Percentiles rank a stretch among this genome's conserved stretches.
phyloP scores from a whole-genome alignment of 92 coral and sea anemone species.

The Actinostola sp. region DNA sequence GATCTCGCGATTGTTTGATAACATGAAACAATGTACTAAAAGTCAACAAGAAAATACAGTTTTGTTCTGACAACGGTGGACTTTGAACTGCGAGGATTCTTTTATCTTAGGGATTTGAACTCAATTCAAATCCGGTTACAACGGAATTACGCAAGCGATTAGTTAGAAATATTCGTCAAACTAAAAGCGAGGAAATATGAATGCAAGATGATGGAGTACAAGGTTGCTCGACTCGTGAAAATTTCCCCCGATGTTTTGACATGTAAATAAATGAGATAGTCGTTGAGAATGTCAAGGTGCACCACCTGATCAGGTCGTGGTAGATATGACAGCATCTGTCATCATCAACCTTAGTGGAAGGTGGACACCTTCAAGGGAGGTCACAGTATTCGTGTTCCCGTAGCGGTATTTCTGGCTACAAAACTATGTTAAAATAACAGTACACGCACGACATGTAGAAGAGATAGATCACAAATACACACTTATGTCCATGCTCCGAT shows the following conservation, averaged over 20 bases:
- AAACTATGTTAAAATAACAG: too few species aligned
- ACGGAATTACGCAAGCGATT: not conserved
- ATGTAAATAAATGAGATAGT: not conserved
- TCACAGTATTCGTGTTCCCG: not conserved
- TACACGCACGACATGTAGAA: too few species aligned
- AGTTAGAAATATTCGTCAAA: not conserved
- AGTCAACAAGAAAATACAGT: not conserved
- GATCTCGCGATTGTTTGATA: not conserved
- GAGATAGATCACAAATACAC: too few species aligned
- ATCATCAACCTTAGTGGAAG: not conserved
- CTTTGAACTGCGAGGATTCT: not conserved
- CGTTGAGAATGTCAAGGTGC: constrained; percentile 19
- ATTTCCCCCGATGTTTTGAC: not conserved
- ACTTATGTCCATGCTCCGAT: too few species aligned
- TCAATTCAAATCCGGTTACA: not conserved
- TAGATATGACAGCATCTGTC: constrained; percentile 19
- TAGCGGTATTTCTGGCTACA: constrained; percentile 2
- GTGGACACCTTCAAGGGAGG: too few species aligned
- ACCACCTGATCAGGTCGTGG: constrained; percentile 25
- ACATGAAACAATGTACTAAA: too few species aligned
- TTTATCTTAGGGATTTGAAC: not conserved
- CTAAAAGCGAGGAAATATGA: not conserved
- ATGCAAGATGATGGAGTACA: not conserved
- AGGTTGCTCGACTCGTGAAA: not conserved
- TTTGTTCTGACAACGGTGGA: not conserved